Conservation (phyloP, 2,888 invertebrate species). For the Piscicola geometra region DNA sequence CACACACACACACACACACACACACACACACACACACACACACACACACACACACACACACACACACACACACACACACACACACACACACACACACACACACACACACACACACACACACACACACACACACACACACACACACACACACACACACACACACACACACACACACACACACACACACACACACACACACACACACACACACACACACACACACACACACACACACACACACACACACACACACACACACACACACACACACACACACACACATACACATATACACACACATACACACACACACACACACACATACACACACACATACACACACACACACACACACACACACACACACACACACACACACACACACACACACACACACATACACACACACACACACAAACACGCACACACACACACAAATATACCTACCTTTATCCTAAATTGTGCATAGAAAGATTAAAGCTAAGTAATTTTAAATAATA, state of each 20-base stretch:
- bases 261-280: slow-evolving; percentile 38
- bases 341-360: too few relatives aligned
- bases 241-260: slow-evolving; percentile 38
- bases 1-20: slow-evolving; percentile 37
- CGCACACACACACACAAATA: too few relatives aligned
- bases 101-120: slow-evolving; percentile 32
- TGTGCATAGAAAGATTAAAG: too few relatives aligned
- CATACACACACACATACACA: too few relatives aligned
- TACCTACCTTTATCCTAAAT: too few relatives aligned
- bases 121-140: slow-evolving; percentile 31
- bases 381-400: too few relatives aligned
- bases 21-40: slow-evolving; percentile 38
- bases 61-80: slow-evolving; percentile 28
- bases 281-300: slow-evolving; percentile 23
- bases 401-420: too few relatives aligned
- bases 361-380: too few relatives aligned
- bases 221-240: slow-evolving; percentile 37
- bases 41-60: slow-evolving; percentile 37
- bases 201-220: slow-evolving; percentile 37
- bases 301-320: too few relatives aligned
- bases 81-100: slow-evolving; percentile 33
- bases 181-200: slow-evolving; percentile 36
- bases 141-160: slow-evolving; percentile 32
- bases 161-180: slow-evolving; percentile 34
- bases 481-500: too few relatives aligned